Conservation (phyloP, 2,888 invertebrate species). For the Trachelus troglodyta region DNA sequence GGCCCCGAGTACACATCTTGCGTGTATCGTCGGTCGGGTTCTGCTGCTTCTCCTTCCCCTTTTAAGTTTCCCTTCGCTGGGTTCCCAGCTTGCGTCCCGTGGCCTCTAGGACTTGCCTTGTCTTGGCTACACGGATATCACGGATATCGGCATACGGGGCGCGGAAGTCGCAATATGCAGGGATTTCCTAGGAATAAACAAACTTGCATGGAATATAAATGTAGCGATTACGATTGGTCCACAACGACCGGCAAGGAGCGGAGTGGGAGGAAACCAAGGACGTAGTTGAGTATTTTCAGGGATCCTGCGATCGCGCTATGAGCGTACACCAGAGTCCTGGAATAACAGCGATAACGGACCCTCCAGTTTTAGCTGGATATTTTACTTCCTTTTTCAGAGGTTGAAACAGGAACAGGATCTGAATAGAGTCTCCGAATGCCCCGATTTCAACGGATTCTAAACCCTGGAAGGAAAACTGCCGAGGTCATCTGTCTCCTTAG, state of each 20-base stretch:
- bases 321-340: background rate
- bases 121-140: slow-evolving; percentile 17
- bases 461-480: too few species aligned
- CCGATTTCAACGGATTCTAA: too few species aligned
- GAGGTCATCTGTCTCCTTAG: too few species aligned
- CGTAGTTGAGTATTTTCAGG: background rate
- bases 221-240: slow-evolving; percentile 51
- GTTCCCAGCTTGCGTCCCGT: slow-evolving; percentile 25
- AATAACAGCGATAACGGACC: background rate
- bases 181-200: slow-evolving; percentile 44
- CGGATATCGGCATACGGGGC: background rate
- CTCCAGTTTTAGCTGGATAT: too few species aligned
- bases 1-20: background rate
- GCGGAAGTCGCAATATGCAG: slow-evolving; percentile 38
- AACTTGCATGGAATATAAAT: slow-evolving; percentile 56
- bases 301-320: background rate
- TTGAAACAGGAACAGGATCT: background rate
- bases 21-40: too few species aligned
- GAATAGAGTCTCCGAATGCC: too few species aligned
- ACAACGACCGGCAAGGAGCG: background rate
- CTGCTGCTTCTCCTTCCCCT: too few species aligned
- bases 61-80: slow-evolving; percentile 13
- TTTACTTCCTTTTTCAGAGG: background rate
- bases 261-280: background rate
- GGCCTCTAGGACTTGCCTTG: slow-evolving; percentile 39